Evolutionary conservation across 1,140 invertebrate species (phyloP).

Genomic region (Drosophila asahinai): DNA sequence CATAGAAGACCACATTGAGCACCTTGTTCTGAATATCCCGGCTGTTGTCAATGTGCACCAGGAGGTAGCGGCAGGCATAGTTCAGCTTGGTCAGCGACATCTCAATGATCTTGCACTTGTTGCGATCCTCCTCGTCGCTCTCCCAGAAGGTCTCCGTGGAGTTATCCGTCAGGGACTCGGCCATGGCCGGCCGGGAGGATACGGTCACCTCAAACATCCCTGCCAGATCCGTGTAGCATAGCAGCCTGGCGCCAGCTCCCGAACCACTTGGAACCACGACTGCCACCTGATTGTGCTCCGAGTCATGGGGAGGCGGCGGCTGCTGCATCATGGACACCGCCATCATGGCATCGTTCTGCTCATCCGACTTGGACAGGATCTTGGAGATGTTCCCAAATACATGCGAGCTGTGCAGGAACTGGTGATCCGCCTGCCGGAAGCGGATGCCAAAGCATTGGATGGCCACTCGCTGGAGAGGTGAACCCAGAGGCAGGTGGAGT

Average conservation of each 20-base stretch:
- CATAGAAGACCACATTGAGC: slow-evolving; percentile 92
- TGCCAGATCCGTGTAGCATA: slow-evolving; percentile 71
- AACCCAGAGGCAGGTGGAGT: slow-evolving; percentile 94
- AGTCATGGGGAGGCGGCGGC: slow-evolving; percentile 48
- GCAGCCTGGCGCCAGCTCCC: slow-evolving; percentile 60
- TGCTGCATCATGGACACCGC: slow-evolving; percentile 63
- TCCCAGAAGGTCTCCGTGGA: slow-evolving; percentile 99
- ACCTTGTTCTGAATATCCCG: slow-evolving; percentile 97
- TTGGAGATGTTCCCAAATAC: slow-evolving; percentile 98
- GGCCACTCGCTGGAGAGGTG: slow-evolving; percentile 95
- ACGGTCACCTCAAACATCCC: slow-evolving; percentile 88
- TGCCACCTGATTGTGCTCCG: slow-evolving; percentile 57
- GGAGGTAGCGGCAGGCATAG: slow-evolving; percentile 87
- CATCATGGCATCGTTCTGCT: slow-evolving; percentile 87
- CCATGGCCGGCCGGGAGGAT: slow-evolving; percentile 97
- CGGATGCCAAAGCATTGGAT: slow-evolving; percentile 96
- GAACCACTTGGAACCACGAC: not conserved
- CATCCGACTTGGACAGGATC: slow-evolving; percentile 96
- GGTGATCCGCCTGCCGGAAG: slow-evolving; percentile 95
- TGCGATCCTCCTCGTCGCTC: slow-evolving; percentile 97
- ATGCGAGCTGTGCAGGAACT: slow-evolving; percentile 96
- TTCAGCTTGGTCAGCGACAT: slow-evolving; percentile 85
- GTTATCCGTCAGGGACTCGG: slow-evolving; percentile 95
- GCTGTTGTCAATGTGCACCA: slow-evolving; percentile 97
- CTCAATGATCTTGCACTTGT: slow-evolving; percentile 93